Evolutionary conservation across 2,113 vertebrate genomes (phyloP).

Genomic region (Lepus americanus): DNA sequence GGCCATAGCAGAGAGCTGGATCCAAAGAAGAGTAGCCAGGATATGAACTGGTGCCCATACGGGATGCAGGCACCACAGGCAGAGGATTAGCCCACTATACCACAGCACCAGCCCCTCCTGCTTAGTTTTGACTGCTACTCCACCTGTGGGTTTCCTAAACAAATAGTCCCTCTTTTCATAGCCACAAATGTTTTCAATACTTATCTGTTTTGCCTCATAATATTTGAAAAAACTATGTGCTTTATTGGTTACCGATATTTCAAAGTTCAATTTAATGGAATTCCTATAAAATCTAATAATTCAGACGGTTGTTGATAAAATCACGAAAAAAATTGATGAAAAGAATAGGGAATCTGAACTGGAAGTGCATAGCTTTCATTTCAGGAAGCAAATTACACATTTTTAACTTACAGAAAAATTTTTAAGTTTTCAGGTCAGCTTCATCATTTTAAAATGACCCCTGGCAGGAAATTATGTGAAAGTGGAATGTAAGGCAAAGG

Average conservation of each 20-base stretch:
- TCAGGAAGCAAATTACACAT: not conserved
- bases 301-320: not conserved
- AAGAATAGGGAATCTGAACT: not conserved
- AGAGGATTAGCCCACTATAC: too few species aligned
- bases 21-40: too few species aligned
- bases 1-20: not conserved
- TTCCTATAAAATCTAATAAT: not conserved
- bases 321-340: not conserved
- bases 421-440: constrained; percentile 2
- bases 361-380: not conserved
- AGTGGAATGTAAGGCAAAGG: not conserved
- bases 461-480: not conserved
- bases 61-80: too few species aligned
- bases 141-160: too few species aligned
- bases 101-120: too few species aligned
- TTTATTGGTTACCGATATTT: not conserved
- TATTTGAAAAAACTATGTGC: not conserved
- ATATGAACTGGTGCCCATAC: too few species aligned
- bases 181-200: not conserved
- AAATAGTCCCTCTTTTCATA: not conserved
- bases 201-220: not conserved
- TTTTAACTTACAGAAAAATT: not conserved
- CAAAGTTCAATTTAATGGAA: not conserved
- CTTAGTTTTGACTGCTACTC: too few species aligned
- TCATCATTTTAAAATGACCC: not conserved